These are phyloP conservation scores for Lepas anatifera DNA, from an alignment of 2,888 invertebrate species.

Conservation along the genomic window DNA sequence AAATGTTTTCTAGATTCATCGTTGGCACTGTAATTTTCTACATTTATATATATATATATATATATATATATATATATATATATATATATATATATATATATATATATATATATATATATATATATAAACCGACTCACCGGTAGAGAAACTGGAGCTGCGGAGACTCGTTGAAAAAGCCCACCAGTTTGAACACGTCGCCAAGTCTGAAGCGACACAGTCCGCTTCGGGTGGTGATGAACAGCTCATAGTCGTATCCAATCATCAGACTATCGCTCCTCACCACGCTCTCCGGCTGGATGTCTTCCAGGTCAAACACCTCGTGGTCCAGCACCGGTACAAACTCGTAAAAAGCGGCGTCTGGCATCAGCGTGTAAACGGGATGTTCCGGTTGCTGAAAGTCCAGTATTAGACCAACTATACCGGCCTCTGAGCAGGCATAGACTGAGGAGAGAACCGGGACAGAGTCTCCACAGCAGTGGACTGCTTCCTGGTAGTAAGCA, in stretches of 20 bases:
- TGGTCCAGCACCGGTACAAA: neutral
- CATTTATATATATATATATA: too few relatives aligned
- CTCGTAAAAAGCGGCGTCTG: neutral
- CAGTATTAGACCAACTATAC: neutral
- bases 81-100: too few relatives aligned
- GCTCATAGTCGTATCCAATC: slow-evolving; percentile 22
- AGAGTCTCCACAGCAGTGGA: neutral
- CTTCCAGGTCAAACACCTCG: neutral
- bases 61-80: too few relatives aligned
- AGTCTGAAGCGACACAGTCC: slow-evolving; percentile 32
- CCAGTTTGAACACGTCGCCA: slow-evolving; percentile 32
- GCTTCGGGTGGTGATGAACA: slow-evolving; percentile 31
- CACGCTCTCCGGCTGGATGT: neutral
- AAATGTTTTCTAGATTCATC: too few relatives aligned
- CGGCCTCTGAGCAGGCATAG: neutral
- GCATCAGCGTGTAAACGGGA: neutral
- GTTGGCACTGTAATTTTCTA: too few relatives aligned
- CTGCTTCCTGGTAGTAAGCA: neutral
- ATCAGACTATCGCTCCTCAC: neutral
- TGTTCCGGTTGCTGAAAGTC: neutral
- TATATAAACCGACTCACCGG: slow-evolving; percentile 21
- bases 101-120: too few relatives aligned
- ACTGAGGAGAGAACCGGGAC: neutral
- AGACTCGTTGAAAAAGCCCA: slow-evolving; percentile 30
- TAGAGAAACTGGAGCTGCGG: slow-evolving; percentile 12